These are phyloP conservation scores for Buathra laborator DNA, from an alignment of 2,888 invertebrate genomes.

Conservation along the genomic window DNA sequence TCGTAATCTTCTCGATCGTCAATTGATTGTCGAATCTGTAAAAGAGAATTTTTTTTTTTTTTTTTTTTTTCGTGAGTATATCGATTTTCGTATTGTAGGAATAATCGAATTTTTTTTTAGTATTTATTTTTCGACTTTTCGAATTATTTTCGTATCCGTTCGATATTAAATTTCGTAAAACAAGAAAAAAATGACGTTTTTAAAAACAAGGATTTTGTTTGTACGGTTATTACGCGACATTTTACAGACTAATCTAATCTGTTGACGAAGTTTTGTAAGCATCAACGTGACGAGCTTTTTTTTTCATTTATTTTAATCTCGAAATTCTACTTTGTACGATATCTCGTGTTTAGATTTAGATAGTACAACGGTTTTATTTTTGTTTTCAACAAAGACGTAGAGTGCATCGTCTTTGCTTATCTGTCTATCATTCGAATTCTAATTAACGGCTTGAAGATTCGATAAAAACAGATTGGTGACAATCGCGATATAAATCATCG, in stretches of 20 bases:
- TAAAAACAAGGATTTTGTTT: not conserved
- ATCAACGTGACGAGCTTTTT: not conserved
- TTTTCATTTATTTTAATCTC: not conserved
- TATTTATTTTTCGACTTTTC: no score
- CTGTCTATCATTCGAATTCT: not conserved
- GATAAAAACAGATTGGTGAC: not conserved
- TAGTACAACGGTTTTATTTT: not conserved
- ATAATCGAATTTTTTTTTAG: no score
- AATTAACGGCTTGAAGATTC: not conserved
- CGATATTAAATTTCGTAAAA: not conserved
- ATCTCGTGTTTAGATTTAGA: not conserved
- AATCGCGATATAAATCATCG: conserved; percentile 33
- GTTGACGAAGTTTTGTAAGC: not conserved
- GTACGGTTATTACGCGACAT: no score
- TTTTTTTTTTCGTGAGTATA: not conserved
- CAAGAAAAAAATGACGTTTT: not conserved
- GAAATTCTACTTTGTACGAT: not conserved
- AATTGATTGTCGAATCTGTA: conserved; percentile 40
- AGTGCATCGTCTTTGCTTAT: not conserved
- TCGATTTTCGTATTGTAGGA: not conserved
- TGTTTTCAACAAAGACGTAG: not conserved
- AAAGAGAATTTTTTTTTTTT: conserved; percentile 10
- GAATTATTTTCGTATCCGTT: no score
- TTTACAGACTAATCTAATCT: not conserved
- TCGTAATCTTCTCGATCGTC: conserved; percentile 2